Conservation (phyloP, 2,888 invertebrate genomes). For the Cactoblastis cactorum region DNA sequence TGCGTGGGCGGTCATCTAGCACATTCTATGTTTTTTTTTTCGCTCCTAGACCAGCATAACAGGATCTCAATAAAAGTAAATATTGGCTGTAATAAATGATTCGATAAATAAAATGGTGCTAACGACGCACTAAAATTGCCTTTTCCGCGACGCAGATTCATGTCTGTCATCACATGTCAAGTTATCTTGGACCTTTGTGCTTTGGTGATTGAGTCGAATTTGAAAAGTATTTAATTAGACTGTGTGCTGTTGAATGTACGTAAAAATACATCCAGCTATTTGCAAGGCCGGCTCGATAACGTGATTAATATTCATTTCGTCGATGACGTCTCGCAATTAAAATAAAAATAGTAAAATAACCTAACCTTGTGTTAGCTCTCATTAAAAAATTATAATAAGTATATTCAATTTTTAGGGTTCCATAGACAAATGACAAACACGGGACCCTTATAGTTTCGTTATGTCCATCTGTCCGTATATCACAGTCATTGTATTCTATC, state of each 20-base stretch:
- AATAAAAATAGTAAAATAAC: not conserved
- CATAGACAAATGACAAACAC: too few species aligned
- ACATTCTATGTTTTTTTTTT: not conserved
- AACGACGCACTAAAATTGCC: not conserved
- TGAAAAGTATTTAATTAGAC: too few species aligned
- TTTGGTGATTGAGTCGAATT: too few species aligned
- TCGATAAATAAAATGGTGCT: constrained; percentile 8
- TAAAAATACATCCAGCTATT: constrained; percentile 1
- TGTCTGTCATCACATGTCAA: too few species aligned
- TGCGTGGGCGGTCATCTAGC: not conserved
- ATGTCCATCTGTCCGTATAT: too few species aligned
- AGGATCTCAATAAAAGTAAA: not conserved
- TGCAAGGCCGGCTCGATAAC: constrained; percentile 9
- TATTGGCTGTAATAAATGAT: constrained; percentile 1
- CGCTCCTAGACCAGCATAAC: not conserved
- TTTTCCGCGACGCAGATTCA: constrained; percentile 4
- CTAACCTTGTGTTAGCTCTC: too few species aligned
- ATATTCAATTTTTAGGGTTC: too few species aligned
- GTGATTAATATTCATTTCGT: not conserved
- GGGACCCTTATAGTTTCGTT: too few species aligned
- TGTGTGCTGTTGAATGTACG: too few species aligned
- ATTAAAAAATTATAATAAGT: too few species aligned
- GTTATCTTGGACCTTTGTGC: too few species aligned
- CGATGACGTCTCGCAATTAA: not conserved
- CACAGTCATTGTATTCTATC: too few species aligned